phyloP scores from a whole-genome alignment of 2,113 vertebrate species.

The Garra rufa region DNA sequence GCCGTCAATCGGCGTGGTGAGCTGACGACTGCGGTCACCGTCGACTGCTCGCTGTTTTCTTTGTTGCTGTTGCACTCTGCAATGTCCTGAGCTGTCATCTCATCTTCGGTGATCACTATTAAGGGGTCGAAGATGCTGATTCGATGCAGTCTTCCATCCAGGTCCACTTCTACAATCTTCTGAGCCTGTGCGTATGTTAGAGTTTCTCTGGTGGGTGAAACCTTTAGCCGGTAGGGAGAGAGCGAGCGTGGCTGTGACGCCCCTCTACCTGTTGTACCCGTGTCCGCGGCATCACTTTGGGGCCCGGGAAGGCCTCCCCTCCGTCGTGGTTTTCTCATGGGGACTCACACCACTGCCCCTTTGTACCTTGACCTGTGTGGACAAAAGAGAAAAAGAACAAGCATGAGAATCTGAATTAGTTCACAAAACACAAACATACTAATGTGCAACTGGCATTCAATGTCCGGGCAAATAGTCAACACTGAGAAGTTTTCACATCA shows the following conservation, averaged over 20 bases:
- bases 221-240: slow-evolving; percentile 91
- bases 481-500: neutral
- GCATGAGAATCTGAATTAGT: neutral
- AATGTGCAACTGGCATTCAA: neutral
- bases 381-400: slow-evolving; percentile 27
- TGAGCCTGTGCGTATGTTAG: slow-evolving; percentile 93
- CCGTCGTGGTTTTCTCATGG: slow-evolving; percentile 94
- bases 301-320: slow-evolving; percentile 78
- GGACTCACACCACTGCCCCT: slow-evolving; percentile 66
- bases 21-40: slow-evolving; percentile 78
- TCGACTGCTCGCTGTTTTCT: slow-evolving; percentile 93
- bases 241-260: slow-evolving; percentile 80
- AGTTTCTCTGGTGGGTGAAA: slow-evolving; percentile 88
- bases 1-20: slow-evolving; percentile 78
- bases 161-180: slow-evolving; percentile 95
- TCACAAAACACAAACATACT: neutral
- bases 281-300: slow-evolving; percentile 42
- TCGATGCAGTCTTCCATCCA: slow-evolving; percentile 93
- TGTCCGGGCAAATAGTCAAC: neutral
- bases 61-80: slow-evolving; percentile 98
- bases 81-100: slow-evolving; percentile 95
- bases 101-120: slow-evolving; percentile 94
- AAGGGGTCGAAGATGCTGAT: slow-evolving; percentile 95
- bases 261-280: slow-evolving; percentile 75
- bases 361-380: slow-evolving; percentile 55